Percentiles rank a stretch among this genome's conserved stretches.
Evolutionary conservation across 2,797 vertebrate species (phyloP).

Genomic region (Eutrigla gurnardus): DNA sequence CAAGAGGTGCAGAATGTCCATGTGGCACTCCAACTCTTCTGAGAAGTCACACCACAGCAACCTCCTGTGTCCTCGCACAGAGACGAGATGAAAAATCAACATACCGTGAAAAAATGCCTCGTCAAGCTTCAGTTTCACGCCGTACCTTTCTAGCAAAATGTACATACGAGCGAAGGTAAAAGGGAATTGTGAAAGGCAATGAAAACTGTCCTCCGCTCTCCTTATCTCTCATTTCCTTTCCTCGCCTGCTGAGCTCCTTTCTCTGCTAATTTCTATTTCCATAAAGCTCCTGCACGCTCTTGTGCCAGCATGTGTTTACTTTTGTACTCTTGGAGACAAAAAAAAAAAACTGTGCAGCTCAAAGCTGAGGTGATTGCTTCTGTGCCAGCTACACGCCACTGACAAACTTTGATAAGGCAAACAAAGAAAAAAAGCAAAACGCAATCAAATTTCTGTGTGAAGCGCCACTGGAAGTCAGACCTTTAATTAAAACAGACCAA

Average conservation of each 20-base stretch:
- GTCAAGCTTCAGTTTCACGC: constrained; percentile 52
- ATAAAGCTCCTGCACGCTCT: constrained; percentile 15
- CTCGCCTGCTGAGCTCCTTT: constrained; percentile 39
- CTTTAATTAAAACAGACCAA: constrained; percentile 25
- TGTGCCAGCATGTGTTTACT: constrained; percentile 57
- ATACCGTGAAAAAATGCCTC: constrained; percentile 60
- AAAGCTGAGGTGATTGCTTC: constrained; percentile 42
- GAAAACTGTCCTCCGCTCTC: constrained; percentile 34
- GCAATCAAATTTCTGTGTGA: constrained; percentile 44
- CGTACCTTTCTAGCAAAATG: constrained; percentile 23
- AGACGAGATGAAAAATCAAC: constrained; percentile 66
- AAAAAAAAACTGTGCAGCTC: constrained; percentile 49
- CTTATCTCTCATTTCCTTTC: constrained; percentile 41
- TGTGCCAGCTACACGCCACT: constrained; percentile 48
- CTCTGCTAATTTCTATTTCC: constrained; percentile 48
- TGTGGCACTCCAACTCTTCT: constrained; percentile 39
- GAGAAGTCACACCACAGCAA: constrained; percentile 47
- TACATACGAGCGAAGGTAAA: constrained; percentile 30
- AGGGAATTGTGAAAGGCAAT: constrained; percentile 41
- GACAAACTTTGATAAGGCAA: constrained; percentile 68
- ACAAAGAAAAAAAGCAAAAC: constrained; percentile 38
- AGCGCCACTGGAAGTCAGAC: constrained; percentile 15
- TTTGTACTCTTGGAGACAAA: constrained; percentile 51
- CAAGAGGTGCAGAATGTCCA: constrained; percentile 42
- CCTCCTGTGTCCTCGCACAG: constrained; percentile 46